Evolutionary conservation across 2,113 vertebrate species (phyloP), one percentile per base, ranked within the genome.

Genomic region (cattle (Bos taurus)): DNA sequence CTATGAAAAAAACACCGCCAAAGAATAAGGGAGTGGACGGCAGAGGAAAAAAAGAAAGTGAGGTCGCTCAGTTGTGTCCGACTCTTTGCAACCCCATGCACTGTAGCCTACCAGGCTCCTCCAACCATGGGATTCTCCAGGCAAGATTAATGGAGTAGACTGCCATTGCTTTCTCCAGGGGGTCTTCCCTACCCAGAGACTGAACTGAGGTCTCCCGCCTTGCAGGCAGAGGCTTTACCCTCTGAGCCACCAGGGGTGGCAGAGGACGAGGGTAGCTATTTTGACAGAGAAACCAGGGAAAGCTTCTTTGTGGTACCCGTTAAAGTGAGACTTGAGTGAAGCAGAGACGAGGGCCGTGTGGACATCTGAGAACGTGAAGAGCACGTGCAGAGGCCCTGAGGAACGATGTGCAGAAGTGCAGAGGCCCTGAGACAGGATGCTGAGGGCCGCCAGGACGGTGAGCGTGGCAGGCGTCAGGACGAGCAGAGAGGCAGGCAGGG

Each of bases 311-410:
- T 57, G 36, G 40, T 40, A 40, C 59, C n/a, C 11, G 0, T 3
- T 14, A 19, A 82, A 60, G 16, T 33, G 48, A 64, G 36, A 62
- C 33, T 48, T 25, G 33, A 77, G 62, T 2, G 40, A n/a, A 67
- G 85, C 60, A 88, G 77, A 88, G 82, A 59, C 46, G 33, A 54
- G 46, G 43, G 28, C 30, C 46, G 4, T 2, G 33, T 74, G 87
- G 19, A 3, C 10, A 13, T 12, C 11, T 81, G 40, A 83, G 80
- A 26, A 43, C 0, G 11, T 3, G n/a, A 86, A 14, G 0, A 2
- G 43, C 71, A 15, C 0, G 3, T 84, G 56, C 93, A 90, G 86
- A 97, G 96, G 60, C 33, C 88, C 91, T 62, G 91, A 28, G 85
- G 43, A 40, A 40, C 40, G 40, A 40, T 40, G 40, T 40, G 40